phyloP scores from a whole-genome alignment of 2,888 invertebrate genomes.

The Drosophila peninsularis region DNA sequence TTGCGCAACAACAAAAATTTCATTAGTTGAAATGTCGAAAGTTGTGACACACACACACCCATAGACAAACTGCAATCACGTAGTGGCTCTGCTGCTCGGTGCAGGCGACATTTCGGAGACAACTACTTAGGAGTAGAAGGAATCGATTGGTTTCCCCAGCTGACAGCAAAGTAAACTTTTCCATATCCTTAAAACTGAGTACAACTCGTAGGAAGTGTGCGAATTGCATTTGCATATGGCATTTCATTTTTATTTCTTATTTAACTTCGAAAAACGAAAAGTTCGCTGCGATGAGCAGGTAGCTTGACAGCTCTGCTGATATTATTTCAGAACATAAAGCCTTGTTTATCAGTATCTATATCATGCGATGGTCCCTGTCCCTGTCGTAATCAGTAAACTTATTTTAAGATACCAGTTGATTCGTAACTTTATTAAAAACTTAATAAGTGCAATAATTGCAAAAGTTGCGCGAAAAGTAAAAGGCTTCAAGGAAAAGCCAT shows the following conservation, averaged over 20 bases:
- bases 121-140: conserved; percentile 9
- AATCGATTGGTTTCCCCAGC: conserved; percentile 45
- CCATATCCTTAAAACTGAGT: conserved; percentile 21
- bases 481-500: not conserved
- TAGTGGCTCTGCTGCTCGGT: conserved; percentile 8
- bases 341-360: not conserved
- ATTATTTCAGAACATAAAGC: not conserved
- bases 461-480: conserved; percentile 7
- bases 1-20: conserved; percentile 47
- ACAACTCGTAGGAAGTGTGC: conserved; percentile 22
- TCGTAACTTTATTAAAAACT: conserved; percentile 4
- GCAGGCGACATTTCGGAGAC: conserved; percentile 24
- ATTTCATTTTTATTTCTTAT: conserved; percentile 14
- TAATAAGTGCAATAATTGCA: conserved; percentile 15
- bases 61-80: conserved; percentile 19
- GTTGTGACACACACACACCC: conserved; percentile 36
- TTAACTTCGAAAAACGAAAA: not conserved
- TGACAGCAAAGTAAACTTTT: conserved; percentile 25
- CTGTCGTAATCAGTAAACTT: not conserved
- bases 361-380: not conserved
- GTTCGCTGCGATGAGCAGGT: not conserved
- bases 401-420: not conserved
- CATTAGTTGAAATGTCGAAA: conserved; percentile 74
- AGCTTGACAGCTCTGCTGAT: not conserved
- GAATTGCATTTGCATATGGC: conserved; percentile 66